phyloP scores from a whole-genome alignment of 2,888 invertebrate species.

The Osedax frankpressi region DNA sequence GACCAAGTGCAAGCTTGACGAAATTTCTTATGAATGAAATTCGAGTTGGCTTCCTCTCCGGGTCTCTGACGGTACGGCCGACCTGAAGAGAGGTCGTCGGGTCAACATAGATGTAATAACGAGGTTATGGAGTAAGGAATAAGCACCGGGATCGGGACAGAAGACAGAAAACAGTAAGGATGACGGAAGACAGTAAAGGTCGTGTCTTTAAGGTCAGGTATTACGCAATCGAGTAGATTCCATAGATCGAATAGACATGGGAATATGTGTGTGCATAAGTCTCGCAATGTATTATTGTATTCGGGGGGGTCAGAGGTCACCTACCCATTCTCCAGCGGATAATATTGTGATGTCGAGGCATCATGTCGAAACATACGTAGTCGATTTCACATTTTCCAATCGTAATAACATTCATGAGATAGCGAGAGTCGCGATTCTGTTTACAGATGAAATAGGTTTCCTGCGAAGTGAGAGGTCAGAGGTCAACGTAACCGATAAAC shows the following conservation, averaged over 20 bases:
- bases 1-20: conserved; percentile 45
- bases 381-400: conserved; percentile 95
- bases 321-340: conserved; percentile 61
- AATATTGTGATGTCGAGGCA: conserved; percentile 85
- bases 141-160: no score
- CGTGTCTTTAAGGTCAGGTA: no score
- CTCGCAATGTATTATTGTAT: background rate
- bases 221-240: no score
- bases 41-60: conserved; percentile 31
- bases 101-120: background rate
- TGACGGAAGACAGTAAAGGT: no score
- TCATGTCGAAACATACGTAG: conserved; percentile 89
- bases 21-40: conserved; percentile 38
- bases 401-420: conserved; percentile 88
- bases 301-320: conserved; percentile 3
- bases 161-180: no score
- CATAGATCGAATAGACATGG: no score
- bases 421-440: conserved; percentile 74
- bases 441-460: conserved; percentile 84
- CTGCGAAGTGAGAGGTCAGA: background rate
- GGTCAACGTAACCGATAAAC: no score
- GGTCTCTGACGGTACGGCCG: conserved; percentile 36
- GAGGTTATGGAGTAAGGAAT: background rate
- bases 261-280: no score
- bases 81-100: conserved; percentile 28